These are phyloP conservation scores for Ommatoiulus sabulosus DNA, from an alignment of 2,888 invertebrate genomes.

Conservation along the genomic window DNA sequence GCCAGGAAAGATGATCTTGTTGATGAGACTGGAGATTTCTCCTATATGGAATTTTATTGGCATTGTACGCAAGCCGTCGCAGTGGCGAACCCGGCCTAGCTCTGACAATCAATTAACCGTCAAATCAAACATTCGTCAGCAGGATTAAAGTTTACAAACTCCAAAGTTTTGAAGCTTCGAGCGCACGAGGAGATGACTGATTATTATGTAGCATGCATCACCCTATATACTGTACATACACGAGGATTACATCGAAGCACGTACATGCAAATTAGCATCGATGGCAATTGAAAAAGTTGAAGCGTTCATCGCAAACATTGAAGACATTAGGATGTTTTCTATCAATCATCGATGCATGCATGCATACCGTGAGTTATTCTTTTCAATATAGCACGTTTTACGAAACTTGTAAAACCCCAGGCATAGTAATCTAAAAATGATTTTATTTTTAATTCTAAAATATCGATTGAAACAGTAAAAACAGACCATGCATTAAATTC, in stretches of 20 bases:
- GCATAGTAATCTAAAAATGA: too few relatives aligned
- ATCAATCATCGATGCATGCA: too few relatives aligned
- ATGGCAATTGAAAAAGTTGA: too few relatives aligned
- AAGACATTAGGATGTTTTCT: too few relatives aligned
- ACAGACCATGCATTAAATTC: background rate
- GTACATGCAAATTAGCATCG: too few relatives aligned
- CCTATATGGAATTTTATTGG: background rate
- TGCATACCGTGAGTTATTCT: too few relatives aligned
- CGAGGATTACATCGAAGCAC: too few relatives aligned
- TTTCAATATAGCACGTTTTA: too few relatives aligned
- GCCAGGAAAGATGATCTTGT: conserved; percentile 38
- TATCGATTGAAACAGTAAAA: background rate
- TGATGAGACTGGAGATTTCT: conserved; percentile 18
- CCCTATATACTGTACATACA: too few relatives aligned
- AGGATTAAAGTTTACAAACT: conserved; percentile 5
- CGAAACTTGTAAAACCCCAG: too few relatives aligned
- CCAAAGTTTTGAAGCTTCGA: background rate
- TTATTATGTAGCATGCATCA: background rate
- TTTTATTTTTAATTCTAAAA: too few relatives aligned
- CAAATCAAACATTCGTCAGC: conserved; percentile 2
- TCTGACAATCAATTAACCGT: conserved; percentile 33
- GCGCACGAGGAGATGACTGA: background rate
- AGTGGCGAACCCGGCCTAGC: background rate
- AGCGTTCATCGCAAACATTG: too few relatives aligned
- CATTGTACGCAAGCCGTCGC: conserved; percentile 14